A percentile compares a stretch with the other conserved stretches of the same genome.
Conservation (phyloP, 1,140 invertebrate species). For the Drosophila lowei region DNA sequence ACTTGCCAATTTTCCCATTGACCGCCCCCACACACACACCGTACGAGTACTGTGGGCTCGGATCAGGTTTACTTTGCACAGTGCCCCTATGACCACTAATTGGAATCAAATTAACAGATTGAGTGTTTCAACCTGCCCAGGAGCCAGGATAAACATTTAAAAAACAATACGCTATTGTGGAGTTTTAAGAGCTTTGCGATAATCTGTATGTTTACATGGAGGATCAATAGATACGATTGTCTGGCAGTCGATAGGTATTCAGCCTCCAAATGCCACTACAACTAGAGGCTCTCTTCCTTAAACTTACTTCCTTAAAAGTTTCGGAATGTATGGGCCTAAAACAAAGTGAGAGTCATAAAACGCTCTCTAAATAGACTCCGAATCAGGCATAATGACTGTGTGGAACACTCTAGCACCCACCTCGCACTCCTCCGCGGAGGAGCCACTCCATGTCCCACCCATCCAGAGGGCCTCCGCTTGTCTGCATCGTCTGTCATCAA, state of each 20-base stretch:
- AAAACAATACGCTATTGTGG: too few species aligned
- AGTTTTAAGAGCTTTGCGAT: too few species aligned
- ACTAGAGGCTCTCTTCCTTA: too few species aligned
- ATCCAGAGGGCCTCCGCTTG: slow-evolving; percentile 23
- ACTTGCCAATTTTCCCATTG: slow-evolving; percentile 60
- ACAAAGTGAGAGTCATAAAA: slow-evolving; percentile 57
- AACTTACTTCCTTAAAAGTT: not conserved
- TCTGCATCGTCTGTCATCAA: slow-evolving; percentile 81
- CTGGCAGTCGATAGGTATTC: too few species aligned
- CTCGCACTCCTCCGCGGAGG: too few species aligned
- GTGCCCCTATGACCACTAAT: slow-evolving; percentile 25
- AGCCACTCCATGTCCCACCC: not conserved
- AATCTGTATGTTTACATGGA: too few species aligned
- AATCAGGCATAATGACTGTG: slow-evolving; percentile 21
- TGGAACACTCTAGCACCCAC: too few species aligned
- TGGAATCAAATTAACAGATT: slow-evolving; percentile 47
- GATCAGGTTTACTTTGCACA: slow-evolving; percentile 4
- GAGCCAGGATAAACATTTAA: too few species aligned
- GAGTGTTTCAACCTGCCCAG: too few species aligned
- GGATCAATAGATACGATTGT: too few species aligned
- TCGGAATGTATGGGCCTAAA: not conserved
- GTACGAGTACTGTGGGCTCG: not conserved
- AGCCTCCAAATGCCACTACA: too few species aligned
- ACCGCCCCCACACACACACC: not conserved
- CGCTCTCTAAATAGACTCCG: slow-evolving; percentile 65